Evolutionary conservation across 2,797 vertebrate species (phyloP), one percentile per base, ranked within the genome.

Genomic region (Schizothorax lantsangensis): DNA sequence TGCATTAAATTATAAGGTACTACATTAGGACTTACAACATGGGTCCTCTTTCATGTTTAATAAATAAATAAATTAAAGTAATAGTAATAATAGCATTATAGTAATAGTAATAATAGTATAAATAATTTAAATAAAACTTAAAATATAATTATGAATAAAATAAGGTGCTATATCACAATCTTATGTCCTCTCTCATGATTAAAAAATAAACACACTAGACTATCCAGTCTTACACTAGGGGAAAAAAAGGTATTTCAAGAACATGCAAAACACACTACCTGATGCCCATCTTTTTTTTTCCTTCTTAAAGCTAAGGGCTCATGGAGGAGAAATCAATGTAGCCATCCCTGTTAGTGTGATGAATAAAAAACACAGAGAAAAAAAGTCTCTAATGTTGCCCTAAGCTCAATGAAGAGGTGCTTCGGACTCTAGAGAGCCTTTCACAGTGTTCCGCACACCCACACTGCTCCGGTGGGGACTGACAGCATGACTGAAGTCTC

Each of bases 381-480:
- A 47, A 33, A 17, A 49, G 26, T 14, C n/a, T 57, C 64, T 15
- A 79, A 33, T 6, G 17, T 52, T 57, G 17, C 80, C 49, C 49
- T 75, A 49, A 40, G 14, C 81, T 84, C 36, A 81, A 21, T 10
- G 71, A 72, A 83, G 45, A 86, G 80, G 83, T 66, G 66, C 79
- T 83, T 73, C n/a, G 38, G 26, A 33, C 73, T 79, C 54, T 45
- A 10, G 17, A 88, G 81, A 47, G 38, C 77, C 45, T 64, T 68
- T 33, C 57, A 84, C 33, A 11, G 2, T 49, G 57, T 64, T 88
- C 79, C 45, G 68, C n/a, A 75, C 78, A 73, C 79, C 71, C 64
- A 47, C 82, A 43, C 72, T 81, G 30, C 40, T 36, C 52, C 23
- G 4, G 54, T 38, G 40, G 45, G 33, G 59, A 59, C 88, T 30